These are phyloP conservation scores for Mystacides longicornis DNA, from an alignment of 2,888 invertebrate genomes.

Conservation along the genomic window DNA sequence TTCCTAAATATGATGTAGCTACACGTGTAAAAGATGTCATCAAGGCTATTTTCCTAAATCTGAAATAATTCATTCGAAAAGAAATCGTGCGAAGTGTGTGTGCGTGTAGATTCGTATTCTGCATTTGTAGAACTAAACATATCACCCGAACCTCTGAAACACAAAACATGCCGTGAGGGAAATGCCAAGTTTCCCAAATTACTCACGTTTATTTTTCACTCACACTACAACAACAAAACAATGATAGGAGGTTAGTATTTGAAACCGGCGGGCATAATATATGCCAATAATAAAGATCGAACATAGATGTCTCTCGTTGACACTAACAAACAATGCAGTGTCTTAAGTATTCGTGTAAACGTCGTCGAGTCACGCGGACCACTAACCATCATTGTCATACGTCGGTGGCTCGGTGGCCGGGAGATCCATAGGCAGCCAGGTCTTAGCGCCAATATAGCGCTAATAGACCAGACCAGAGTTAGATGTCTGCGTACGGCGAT, in stretches of 20 bases:
- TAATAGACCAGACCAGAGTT: too few species aligned
- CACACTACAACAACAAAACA: background rate
- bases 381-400: slow-evolving; percentile 7
- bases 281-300: slow-evolving; percentile 9
- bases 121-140: too few species aligned
- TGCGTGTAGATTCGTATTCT: too few species aligned
- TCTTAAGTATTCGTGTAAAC: slow-evolving; percentile 9
- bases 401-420: background rate
- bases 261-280: background rate
- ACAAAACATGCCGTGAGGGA: background rate
- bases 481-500: background rate
- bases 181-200: slow-evolving; percentile 1
- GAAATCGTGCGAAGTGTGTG: too few species aligned
- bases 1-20: too few species aligned
- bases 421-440: background rate
- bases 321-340: background rate
- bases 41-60: too few species aligned
- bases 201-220: slow-evolving; percentile 2
- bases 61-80: too few species aligned
- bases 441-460: too few species aligned
- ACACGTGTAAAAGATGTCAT: too few species aligned
- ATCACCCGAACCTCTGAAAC: too few species aligned
- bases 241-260: background rate
- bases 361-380: slow-evolving; percentile 15
- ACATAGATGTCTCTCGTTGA: slow-evolving; percentile 2